phyloP scores from a whole-genome alignment of 1,140 invertebrate genomes.

The Nephila pilipes region DNA sequence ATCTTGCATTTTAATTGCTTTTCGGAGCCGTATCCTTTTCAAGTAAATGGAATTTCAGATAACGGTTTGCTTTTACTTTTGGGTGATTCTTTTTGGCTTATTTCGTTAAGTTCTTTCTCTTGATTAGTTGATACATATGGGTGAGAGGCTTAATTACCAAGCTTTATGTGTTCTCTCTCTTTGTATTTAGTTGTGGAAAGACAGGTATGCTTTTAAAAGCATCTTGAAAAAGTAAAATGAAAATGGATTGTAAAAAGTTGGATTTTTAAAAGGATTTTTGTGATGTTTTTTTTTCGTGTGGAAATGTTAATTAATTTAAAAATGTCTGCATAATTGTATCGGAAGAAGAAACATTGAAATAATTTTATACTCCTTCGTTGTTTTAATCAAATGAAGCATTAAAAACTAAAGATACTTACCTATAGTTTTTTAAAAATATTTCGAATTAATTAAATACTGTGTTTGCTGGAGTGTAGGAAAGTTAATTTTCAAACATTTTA shows the following conservation, averaged over 20 bases:
- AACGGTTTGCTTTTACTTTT: conserved; percentile 32
- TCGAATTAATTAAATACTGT: too few relatives aligned
- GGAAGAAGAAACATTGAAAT: background rate
- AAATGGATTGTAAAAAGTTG: background rate
- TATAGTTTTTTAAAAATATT: too few relatives aligned
- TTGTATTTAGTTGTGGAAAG: background rate
- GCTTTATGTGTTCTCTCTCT: background rate
- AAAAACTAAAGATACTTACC: too few relatives aligned
- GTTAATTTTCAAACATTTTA: too few relatives aligned
- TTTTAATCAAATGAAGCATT: background rate
- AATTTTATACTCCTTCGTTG: background rate
- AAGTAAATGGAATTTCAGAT: conserved; percentile 45
- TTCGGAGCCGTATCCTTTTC: conserved; percentile 46
- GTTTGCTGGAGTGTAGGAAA: too few relatives aligned
- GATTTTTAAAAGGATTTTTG: background rate
- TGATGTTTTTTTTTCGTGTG: background rate
- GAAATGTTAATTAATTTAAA: background rate
- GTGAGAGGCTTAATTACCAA: conserved; percentile 34
- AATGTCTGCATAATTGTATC: background rate
- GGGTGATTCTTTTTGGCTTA: background rate
- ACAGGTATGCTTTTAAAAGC: background rate
- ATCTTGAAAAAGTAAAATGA: background rate
- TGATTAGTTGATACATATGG: conserved; percentile 44
- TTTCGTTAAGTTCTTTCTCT: conserved; percentile 35
- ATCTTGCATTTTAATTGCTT: conserved; percentile 74